Conservation (phyloP, 2,113 vertebrate genomes). For the Phycodurus eques region DNA sequence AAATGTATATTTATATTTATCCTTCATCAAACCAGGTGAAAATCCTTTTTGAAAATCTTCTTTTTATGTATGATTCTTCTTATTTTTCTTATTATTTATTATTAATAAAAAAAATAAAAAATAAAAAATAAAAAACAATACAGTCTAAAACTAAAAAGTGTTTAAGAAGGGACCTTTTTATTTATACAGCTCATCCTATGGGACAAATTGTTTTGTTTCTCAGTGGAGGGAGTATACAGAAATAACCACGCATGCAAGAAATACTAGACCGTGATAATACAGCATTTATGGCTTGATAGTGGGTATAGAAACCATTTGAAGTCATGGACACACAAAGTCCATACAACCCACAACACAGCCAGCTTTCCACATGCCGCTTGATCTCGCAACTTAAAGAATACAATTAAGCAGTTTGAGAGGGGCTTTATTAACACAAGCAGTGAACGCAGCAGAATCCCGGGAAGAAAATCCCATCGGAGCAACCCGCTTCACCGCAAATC, state of each 20-base stretch:
- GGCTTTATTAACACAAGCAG: slow-evolving; percentile 59
- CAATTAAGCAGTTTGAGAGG: slow-evolving; percentile 72
- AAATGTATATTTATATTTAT: not conserved
- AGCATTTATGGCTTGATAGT: no score
- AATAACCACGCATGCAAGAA: not conserved
- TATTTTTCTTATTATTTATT: no score
- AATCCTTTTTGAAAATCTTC: not conserved
- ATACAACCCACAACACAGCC: slow-evolving; percentile 24
- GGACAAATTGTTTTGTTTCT: not conserved
- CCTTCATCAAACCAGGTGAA: not conserved
- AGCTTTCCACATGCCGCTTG: slow-evolving; percentile 62
- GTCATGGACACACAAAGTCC: slow-evolving; percentile 12
- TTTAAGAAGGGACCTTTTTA: not conserved
- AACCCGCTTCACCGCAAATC: slow-evolving; percentile 11
- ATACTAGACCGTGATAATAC: not conserved
- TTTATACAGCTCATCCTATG: no score
- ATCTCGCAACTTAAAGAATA: slow-evolving; percentile 72
- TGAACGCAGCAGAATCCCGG: slow-evolving; percentile 40
- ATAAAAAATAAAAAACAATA: not conserved
- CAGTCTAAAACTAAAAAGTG: not conserved
- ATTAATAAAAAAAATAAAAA: no score
- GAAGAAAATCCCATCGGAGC: slow-evolving; percentile 43
- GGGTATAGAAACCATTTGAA: slow-evolving; percentile 27
- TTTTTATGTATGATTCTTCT: no score
- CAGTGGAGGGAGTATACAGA: not conserved